These are phyloP conservation scores for Etheostoma cragini DNA, from an alignment of 2,113 vertebrate genomes.

Conservation along the genomic window DNA sequence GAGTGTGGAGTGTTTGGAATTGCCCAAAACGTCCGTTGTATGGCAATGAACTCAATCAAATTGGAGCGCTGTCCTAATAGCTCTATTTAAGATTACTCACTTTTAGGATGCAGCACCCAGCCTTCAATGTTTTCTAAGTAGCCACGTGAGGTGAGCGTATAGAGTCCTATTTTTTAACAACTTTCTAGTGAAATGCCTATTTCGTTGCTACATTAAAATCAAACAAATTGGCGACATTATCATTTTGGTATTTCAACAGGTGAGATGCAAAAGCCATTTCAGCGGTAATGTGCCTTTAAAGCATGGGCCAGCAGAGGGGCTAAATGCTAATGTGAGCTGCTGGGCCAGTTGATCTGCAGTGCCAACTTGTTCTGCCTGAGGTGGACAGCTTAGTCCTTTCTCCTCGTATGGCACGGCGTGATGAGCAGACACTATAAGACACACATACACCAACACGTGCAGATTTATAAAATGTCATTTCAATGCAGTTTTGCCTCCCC, in stretches of 20 bases:
- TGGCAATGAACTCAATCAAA: too few species aligned
- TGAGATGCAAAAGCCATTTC: neutral
- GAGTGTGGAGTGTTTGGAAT: too few species aligned
- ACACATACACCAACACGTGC: neutral
- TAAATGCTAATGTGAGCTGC: conserved; percentile 37
- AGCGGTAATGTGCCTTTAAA: conserved; percentile 4
- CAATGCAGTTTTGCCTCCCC: neutral
- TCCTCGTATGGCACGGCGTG: neutral
- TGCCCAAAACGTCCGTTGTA: too few species aligned
- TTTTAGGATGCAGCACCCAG: too few species aligned
- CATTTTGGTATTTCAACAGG: neutral
- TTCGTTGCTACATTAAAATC: neutral
- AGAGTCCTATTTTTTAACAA: too few species aligned
- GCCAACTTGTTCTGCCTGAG: conserved; percentile 29
- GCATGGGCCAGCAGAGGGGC: conserved; percentile 35
- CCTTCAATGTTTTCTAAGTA: too few species aligned
- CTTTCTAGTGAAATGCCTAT: too few species aligned
- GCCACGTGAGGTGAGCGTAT: too few species aligned
- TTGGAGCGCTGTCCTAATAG: too few species aligned
- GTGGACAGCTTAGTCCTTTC: neutral
- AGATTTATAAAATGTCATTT: neutral
- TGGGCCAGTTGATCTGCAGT: conserved; percentile 24
- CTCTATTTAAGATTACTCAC: too few species aligned
- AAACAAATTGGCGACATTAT: neutral
- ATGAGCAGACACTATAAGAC: neutral